Evolutionary conservation across 2,888 invertebrate genomes (phyloP), one percentile per base, ranked within the genome.

Genomic region (Tiliacea aurago): DNA sequence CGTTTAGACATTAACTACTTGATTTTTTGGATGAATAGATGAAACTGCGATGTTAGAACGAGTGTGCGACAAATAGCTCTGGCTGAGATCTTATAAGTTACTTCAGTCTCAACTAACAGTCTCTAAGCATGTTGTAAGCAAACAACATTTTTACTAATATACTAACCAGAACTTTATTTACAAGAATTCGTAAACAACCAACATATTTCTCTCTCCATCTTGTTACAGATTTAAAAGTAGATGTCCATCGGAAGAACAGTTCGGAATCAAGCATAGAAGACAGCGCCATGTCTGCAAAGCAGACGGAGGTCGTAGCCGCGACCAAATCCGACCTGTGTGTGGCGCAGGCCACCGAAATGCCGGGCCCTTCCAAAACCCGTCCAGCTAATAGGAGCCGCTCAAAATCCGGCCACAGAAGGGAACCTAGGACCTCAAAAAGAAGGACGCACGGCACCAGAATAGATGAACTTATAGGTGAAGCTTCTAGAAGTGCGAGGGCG

Each of bases 201-300:
- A 70, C 7, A 45, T 9, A 67, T 15, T 13, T 15, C 7, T 37
- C 49, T 69, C 23, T 59, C 18, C 33, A 61, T 80, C 37, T 87
- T 85, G 83, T 95, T 94, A 15, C 93, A 97, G 99, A 99, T 97
- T 97, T 99, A 86, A 98, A 99, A 97, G 99, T 98, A 76, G 99
- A 99, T 94, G 99, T 99, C 70, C 99, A 99, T 95, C 97, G 99
- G 75, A 99, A 98, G 92, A 98, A 98, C 92, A 98, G 98, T 90
- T 98, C 98, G 0, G 98, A 98, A 93, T 98, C 98, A 81, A 98
- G 98, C 86, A 98, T 98, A 90, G 98, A 98, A 81, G 97, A 97
- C 82, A 95, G 96, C 73, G 96, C 97, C 43, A 94, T 96, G 61
- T 96, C 97, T 41, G 86, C 94, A 4, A 96, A 96, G 82, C 94